These are phyloP conservation scores for Elachura formosa DNA, from an alignment of 2,113 vertebrate species.

Conservation along the genomic window DNA sequence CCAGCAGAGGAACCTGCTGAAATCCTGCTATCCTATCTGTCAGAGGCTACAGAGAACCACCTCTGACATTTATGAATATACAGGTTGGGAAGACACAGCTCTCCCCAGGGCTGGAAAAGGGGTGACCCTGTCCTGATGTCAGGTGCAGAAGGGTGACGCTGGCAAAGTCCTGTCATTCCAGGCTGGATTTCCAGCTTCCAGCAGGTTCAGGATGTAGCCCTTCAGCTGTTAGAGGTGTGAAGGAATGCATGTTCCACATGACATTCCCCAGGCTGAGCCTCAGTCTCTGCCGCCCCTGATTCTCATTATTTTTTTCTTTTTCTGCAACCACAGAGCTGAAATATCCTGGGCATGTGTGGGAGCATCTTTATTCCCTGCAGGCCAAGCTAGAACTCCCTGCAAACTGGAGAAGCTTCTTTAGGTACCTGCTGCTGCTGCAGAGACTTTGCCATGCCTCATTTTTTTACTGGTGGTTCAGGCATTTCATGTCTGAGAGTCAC, in stretches of 20 bases:
- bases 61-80: neutral
- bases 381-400: neutral
- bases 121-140: neutral
- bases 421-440: neutral
- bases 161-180: fast-evolving
- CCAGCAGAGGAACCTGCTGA: neutral
- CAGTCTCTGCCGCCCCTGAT: neutral
- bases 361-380: neutral
- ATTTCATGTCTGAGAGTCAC: neutral
- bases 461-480: neutral
- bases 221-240: neutral
- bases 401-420: neutral
- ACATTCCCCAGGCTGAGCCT: neutral
- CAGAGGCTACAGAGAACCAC: neutral
- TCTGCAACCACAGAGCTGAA: neutral
- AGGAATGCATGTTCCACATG: neutral
- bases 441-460: neutral
- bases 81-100: neutral
- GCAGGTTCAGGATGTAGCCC: neutral
- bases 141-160: neutral
- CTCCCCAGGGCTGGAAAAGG: neutral
- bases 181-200: neutral
- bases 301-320: neutral
- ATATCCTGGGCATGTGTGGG: neutral
- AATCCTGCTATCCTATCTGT: slow-evolving; percentile 28